Percentiles rank a stretch among this genome's conserved stretches.
Conservation (phyloP, 2,113 vertebrate genomes). For the Alosa alosa region DNA sequence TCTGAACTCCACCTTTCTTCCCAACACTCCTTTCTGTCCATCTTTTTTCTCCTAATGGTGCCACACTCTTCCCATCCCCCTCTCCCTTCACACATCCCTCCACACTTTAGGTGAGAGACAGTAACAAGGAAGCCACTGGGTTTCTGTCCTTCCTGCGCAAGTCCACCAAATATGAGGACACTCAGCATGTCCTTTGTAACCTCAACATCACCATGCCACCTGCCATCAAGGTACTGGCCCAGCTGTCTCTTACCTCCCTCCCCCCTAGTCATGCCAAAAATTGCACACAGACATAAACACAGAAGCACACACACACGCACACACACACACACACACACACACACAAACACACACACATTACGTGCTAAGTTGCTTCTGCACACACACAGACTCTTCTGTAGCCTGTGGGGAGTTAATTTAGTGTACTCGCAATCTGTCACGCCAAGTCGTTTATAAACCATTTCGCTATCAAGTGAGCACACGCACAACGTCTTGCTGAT, state of each 20-base stretch:
- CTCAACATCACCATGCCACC: constrained; percentile 92
- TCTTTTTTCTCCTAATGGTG: neutral
- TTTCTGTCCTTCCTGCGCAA: constrained; percentile 92
- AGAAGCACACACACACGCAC: neutral
- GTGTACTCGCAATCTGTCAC: neutral
- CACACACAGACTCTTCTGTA: neutral
- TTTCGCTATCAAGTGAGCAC: neutral
- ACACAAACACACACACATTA: neutral
- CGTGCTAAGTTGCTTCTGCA: neutral
- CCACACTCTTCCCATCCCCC: neutral
- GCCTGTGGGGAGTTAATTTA: neutral
- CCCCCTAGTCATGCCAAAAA: neutral
- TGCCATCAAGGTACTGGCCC: constrained; percentile 82
- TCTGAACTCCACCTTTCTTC: neutral
- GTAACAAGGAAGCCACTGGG: constrained; percentile 85
- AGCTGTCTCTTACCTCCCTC: neutral
- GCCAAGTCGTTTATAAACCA: neutral
- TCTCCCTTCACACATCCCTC: constrained; percentile 21
- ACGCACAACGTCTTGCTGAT: neutral
- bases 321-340: neutral
- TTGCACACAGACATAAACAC: neutral
- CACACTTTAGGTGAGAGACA: constrained; percentile 83
- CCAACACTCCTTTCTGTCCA: neutral
- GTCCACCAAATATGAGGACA: constrained; percentile 92
- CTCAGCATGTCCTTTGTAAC: constrained; percentile 93